A percentile compares a stretch with the other conserved stretches of the same genome.
Evolutionary conservation across 1,140 invertebrate genomes (phyloP).

Genomic region (Drosophila busckii): DNA sequence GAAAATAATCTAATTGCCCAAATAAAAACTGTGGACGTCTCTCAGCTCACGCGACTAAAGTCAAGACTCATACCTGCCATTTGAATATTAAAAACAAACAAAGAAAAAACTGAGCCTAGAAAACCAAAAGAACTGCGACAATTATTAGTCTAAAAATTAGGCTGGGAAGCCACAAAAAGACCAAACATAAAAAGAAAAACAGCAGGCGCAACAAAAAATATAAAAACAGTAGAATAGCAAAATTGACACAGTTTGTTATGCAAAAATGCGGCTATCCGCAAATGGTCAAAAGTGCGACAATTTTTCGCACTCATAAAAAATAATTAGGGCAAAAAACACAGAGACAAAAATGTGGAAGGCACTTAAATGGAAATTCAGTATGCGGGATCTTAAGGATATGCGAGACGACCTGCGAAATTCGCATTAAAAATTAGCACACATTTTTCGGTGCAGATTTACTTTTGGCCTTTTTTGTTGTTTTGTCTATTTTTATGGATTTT

Average conservation of each 20-base stretch:
- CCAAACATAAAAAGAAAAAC: conserved; percentile 47
- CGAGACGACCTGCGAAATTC: conserved; percentile 62
- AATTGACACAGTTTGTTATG: conserved; percentile 3
- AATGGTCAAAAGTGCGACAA: conserved; percentile 72
- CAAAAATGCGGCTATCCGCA: conserved; percentile 49
- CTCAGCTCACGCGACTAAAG: no score
- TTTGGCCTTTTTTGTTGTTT: conserved; percentile 7
- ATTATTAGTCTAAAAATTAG: conserved; percentile 68
- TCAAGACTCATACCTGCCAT: neutral
- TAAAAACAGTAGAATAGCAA: conserved; percentile 51
- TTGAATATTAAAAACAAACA: neutral
- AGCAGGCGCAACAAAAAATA: conserved; percentile 36
- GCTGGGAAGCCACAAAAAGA: conserved; percentile 28
- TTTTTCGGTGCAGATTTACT: conserved; percentile 38
- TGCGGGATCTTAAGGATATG: conserved; percentile 19
- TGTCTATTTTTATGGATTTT: conserved; percentile 20
- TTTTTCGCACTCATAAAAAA: conserved; percentile 75
- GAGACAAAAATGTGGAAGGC: no score
- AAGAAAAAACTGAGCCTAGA: conserved; percentile 8
- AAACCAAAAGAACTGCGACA: conserved; percentile 64
- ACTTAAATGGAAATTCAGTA: conserved; percentile 11
- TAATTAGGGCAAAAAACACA: conserved; percentile 76
- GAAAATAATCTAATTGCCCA: no score
- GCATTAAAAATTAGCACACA: conserved; percentile 50
- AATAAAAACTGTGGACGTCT: no score